Base-by-base conservation (phyloP, 1,140 invertebrate genomes). In the Drosophila takahashii region DNA sequence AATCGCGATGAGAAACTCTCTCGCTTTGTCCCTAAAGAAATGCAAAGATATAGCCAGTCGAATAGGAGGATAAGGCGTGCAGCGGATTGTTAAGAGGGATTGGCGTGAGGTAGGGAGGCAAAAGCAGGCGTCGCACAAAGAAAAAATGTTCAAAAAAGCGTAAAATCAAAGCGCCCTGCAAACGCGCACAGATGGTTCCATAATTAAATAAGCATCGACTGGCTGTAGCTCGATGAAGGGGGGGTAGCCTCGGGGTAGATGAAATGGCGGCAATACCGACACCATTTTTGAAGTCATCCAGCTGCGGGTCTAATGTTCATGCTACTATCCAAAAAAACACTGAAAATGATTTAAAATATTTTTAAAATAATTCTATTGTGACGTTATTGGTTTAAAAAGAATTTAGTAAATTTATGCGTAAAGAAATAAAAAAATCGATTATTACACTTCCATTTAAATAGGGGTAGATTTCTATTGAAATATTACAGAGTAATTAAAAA, bases 111-210 rank as follows among this genome's bases (percentile, higher is more conserved):
- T 10, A 15, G 13, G 44, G 8, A 22, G 44, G 45, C 44, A 58
- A 58, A 44, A 76, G 48, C 42, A 52, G 22, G 37, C 41, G 39
- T 15, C 36, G 42, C 44, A 48, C 41, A 60, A 41, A 42, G 72
- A 69, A 70, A 64, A 83, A 85, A 75, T 87, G 83, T 34, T 87
- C 79, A 87, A 73, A 87, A 81, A 81, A 87, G 83, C 83, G 83
- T 87, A 87, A 87, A 87, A 87, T 87, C 83, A 87, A 87, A 87
- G 83, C 83, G 77, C 80, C 71, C 76, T 73, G 79, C 74, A 78
- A 81, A 69, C 83, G 74, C 78, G 83, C 83, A 87, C 83, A 87
- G 83, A 87, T 87, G 83, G 75, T 87, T 87, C 83, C 80, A 85
- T 84, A 84, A 84, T 84, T 84, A 84, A 84, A 84, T 84, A 84